Evolutionary conservation across 2,113 vertebrate species (phyloP).

Genomic region (Chrysochloris asiatica): DNA sequence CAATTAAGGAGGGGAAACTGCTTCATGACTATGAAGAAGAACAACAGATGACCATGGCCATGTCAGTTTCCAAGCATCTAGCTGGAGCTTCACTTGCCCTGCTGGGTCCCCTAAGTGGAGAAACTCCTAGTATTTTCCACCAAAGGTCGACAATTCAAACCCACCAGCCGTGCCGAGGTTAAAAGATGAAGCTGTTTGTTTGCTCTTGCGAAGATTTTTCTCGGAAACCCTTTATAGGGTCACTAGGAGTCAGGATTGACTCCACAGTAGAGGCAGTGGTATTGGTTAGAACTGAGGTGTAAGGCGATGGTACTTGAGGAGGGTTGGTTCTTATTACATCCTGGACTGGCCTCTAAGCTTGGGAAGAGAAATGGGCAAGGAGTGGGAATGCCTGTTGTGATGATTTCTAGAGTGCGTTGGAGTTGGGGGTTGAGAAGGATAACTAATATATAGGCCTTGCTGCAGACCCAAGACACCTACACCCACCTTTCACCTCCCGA

Average conservation of each 20-base stretch:
- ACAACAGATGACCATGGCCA: neutral
- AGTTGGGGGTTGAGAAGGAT: neutral
- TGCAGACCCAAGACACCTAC: neutral
- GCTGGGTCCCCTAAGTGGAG: neutral
- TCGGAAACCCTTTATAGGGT: too few relatives aligned
- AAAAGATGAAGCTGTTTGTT: too few relatives aligned
- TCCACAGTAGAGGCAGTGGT: too few relatives aligned
- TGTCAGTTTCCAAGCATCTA: slow-evolving; percentile 2
- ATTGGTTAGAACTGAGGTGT: neutral
- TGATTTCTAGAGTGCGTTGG: neutral
- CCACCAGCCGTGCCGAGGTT: too few relatives aligned
- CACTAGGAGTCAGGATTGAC: too few relatives aligned
- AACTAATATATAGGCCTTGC: neutral
- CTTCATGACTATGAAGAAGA: neutral
- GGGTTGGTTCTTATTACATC: neutral
- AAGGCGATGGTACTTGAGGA: neutral
- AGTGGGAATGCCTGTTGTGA: neutral
- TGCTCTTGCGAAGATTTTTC: too few relatives aligned
- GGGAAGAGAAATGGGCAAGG: neutral
- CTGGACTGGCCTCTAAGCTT: neutral
- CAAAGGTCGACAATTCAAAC: neutral
- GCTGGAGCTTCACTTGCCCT: neutral
- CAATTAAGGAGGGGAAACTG: neutral
- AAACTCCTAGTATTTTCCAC: neutral
- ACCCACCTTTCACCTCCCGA: slow-evolving; percentile 14